Evolutionary conservation across 2,888 invertebrate species (phyloP).

Genomic region (Pandemis cinnamomeana): DNA sequence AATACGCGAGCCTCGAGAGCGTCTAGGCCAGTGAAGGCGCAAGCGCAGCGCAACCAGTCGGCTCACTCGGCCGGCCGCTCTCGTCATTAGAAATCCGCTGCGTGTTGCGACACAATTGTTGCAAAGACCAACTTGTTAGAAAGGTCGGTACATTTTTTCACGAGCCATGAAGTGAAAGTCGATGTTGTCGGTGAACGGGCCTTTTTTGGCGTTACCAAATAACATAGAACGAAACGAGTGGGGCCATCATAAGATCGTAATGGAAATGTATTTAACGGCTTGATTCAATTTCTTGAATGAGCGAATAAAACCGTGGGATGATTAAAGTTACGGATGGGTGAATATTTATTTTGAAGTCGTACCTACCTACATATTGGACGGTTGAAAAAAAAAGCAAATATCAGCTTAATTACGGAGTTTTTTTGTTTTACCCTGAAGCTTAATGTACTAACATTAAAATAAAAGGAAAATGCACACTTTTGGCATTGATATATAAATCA

Average conservation of each 20-base stretch:
- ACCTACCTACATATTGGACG: too few species aligned
- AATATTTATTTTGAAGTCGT: too few species aligned
- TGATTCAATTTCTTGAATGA: neutral
- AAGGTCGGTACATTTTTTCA: constrained; percentile 42
- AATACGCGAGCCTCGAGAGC: neutral
- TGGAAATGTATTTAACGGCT: neutral
- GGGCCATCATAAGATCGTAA: constrained; percentile 10
- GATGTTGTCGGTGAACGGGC: constrained; percentile 36
- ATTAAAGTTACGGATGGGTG: neutral
- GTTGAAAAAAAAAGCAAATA: too few species aligned
- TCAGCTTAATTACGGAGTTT: too few species aligned
- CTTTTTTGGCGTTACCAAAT: constrained; percentile 37
- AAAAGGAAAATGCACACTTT: too few species aligned
- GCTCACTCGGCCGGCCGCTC: constrained; percentile 21
- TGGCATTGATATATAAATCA: too few species aligned
- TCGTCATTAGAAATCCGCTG: constrained; percentile 40
- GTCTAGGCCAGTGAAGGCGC: neutral
- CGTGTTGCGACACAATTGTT: constrained; percentile 42
- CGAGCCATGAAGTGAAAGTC: constrained; percentile 41
- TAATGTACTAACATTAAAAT: too few species aligned
- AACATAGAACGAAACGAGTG: constrained; percentile 9
- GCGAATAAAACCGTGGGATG: neutral
- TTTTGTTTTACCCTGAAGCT: too few species aligned
- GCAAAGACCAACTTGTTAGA: constrained; percentile 42
- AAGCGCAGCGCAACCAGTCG: constrained; percentile 8